Conservation (phyloP, 2,113 vertebrate species). For the Stomatorhinus ivindoensis region DNA sequence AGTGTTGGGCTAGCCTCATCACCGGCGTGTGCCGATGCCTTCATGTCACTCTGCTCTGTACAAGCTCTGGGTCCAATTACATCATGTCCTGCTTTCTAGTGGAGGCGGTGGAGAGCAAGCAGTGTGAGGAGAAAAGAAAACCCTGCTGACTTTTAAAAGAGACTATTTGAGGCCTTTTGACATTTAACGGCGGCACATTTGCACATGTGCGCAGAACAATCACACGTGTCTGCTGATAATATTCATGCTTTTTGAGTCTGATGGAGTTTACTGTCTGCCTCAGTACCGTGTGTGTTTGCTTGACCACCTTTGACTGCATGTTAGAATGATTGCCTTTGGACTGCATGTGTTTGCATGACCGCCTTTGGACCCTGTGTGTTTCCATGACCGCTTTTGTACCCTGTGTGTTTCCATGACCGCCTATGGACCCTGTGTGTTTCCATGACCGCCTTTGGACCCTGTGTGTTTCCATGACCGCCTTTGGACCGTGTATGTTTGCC, state of each 20-base stretch:
- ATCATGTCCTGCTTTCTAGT: background rate
- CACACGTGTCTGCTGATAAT: background rate
- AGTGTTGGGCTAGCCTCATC: background rate
- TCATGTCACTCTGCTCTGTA: background rate
- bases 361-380: background rate
- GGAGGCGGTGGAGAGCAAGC: background rate
- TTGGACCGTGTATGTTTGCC: background rate
- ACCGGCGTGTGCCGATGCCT: background rate
- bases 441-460: accelerated
- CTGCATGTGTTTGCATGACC: background rate
- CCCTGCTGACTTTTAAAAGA: background rate
- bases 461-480: background rate
- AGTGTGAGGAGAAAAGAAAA: background rate
- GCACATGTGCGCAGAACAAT: background rate
- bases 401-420: background rate
- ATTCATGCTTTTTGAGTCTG: background rate
- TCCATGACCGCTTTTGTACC: background rate
- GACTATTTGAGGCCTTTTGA: background rate
- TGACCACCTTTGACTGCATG: too few species aligned
- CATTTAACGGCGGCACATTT: background rate
- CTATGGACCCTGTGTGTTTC: background rate
- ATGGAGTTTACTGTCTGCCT: background rate
- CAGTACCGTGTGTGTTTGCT: background rate
- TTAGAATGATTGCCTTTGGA: background rate
- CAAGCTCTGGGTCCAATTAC: background rate